These are phyloP conservation scores for Hydrocynus forskahlii DNA, from an alignment of 2,797 vertebrate species.

Conservation along the genomic window DNA sequence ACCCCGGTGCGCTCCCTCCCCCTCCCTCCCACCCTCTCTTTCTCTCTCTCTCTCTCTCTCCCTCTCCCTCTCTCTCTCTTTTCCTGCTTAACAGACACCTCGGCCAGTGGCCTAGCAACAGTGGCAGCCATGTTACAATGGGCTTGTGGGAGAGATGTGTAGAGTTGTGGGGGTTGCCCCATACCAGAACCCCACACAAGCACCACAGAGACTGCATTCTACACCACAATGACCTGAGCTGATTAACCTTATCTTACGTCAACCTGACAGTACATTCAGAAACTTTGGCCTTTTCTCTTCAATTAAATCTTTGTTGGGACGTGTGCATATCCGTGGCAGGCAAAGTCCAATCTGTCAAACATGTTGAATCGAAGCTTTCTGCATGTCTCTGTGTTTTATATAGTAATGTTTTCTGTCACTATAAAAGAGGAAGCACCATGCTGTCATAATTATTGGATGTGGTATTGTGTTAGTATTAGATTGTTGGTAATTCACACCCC, in stretches of 20 bases:
- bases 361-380: no score
- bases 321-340: not conserved
- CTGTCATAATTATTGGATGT: no score
- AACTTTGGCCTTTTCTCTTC: not conserved
- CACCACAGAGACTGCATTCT: conserved; percentile 61
- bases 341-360: not conserved
- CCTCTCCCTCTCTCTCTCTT: conserved; percentile 29
- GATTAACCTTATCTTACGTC: conserved; percentile 52
- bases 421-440: no score
- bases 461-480: no score
- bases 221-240: conserved; percentile 64
- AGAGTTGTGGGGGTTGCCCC: not conserved
- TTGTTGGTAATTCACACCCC: no score
- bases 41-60: conserved; percentile 15
- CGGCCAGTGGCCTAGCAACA: conserved; percentile 62
- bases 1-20: conserved; percentile 53
- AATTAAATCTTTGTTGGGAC: not conserved
- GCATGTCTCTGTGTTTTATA: no score
- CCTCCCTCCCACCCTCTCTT: conserved; percentile 47
- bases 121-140: conserved; percentile 47
- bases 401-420: no score
- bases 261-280: not conserved
- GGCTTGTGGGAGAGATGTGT: conserved; percentile 28
- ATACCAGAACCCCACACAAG: conserved; percentile 50
- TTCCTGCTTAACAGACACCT: conserved; percentile 55